Evolutionary conservation across 1,140 invertebrate genomes (phyloP), one percentile per base, ranked within the genome.

Genomic region (Atopsyche davidsoni): DNA sequence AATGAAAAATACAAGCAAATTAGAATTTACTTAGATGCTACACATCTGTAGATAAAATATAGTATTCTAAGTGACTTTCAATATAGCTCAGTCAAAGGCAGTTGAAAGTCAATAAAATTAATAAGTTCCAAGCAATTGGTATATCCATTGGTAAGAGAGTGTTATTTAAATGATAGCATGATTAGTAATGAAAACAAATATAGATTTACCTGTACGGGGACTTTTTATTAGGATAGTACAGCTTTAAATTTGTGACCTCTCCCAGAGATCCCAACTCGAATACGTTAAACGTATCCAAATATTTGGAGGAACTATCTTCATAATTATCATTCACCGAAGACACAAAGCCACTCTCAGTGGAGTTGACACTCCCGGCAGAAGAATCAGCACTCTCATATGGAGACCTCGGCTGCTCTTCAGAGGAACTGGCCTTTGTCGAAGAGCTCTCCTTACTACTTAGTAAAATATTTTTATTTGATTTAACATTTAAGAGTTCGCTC

Each of bases 121-220:
- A n/a, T n/a, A n/a, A n/a, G n/a, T n/a, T n/a, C n/a, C n/a, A n/a
- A n/a, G n/a, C n/a, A n/a, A n/a, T n/a, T n/a, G n/a, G n/a, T n/a
- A n/a, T n/a, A n/a, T n/a, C n/a, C n/a, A n/a, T n/a, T n/a, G n/a
- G n/a, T n/a, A n/a, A n/a, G n/a, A n/a, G n/a, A n/a, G n/a, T n/a
- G n/a, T n/a, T n/a, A n/a, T n/a, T n/a, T n/a, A n/a, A n/a, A n/a
- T 9, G 25, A 18, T 46, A 46, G 17, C 9, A 9, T 28, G 13
- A 46, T 17, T 34, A 18, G 1, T 18, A 17, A 40, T 2, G 32
- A 19, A n/a, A 46, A 44, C 39, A 18, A 13, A n/a, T n/a, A n/a
- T n/a, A 40, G 28, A 53, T 50, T 51, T 55, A 78, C 77, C 80
- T 73, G 57, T 79, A 82, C 1, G 75, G 68, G 1, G 75, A 75